Evolutionary conservation across 2,888 invertebrate species (phyloP), one percentile per base, ranked within the genome.

Genomic region (Quadriops clusia): DNA sequence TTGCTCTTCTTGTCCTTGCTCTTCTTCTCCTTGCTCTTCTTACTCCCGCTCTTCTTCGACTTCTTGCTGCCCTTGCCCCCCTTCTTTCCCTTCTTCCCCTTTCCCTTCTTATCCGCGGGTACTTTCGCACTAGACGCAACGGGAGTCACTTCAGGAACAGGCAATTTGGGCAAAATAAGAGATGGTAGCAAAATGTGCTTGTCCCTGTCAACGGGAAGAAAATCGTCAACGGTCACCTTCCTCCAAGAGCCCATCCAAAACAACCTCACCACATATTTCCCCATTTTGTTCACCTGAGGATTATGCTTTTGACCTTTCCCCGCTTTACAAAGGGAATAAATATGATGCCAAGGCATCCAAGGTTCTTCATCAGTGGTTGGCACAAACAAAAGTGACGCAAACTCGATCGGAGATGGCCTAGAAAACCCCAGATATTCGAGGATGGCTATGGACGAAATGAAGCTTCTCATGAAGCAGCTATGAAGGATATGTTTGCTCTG

Each of bases 211-310:
- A 66, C 33, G 2, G 68, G 68, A 8, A 67, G 41, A 23, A 39
- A 45, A 42, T 68, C 67, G 40, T 67, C 67, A 2, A 68, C 54
- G 6, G 53, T 43, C 5, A 68, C 46, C 34, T 57, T 56, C 23
- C 65, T 51, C 68, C 68, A 68, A 9, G 47, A 44, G 5, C 66
- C 68, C 54, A 67, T 39, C 53, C 60, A 64, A 40, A 56, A 63
- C 4, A 68, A 41, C 2, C 68, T 53, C 2, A 67, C 54, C 2
- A 62, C 38, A 39, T 68, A 68, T 46, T 64, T 64, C 11, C 68
- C 67, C 12, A 10, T 3, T 2, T 11, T 25, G 6, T 9, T 44
- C 35, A 59, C 61, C 61, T 26, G 50, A 0, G 65, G 63, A 18
- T 40, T 45, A 41, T 63, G 63, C 6, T 38, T 30, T n/a, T 45